A percentile compares a stretch with the other conserved stretches of the same genome.
These are phyloP conservation scores for Onthophagus sagittarius DNA, from an alignment of 2,888 invertebrate genomes.

Conservation along the genomic window DNA sequence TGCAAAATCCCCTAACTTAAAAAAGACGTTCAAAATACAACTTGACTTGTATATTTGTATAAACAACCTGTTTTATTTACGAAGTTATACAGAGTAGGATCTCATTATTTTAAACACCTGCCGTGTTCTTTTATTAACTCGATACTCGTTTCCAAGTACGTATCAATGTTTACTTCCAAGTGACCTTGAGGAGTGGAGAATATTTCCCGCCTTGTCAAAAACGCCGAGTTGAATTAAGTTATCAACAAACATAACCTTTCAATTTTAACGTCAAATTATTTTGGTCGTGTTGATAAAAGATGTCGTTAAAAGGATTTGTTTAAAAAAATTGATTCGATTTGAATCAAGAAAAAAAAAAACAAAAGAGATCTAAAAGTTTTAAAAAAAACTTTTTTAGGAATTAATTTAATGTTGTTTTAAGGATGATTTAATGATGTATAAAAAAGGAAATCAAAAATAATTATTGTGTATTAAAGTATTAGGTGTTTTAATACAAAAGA, in stretches of 20 bases:
- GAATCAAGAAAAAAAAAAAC: background rate
- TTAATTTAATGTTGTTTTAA: background rate
- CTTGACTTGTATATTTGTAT: background rate
- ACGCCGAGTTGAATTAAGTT: background rate
- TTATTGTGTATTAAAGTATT: background rate
- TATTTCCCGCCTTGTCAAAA: constrained; percentile 42
- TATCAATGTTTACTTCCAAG: constrained; percentile 39
- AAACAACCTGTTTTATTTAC: background rate
- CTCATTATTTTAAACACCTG: constrained; percentile 5
- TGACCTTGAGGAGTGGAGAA: constrained; percentile 41
- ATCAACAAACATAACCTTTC: background rate
- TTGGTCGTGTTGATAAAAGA: background rate
- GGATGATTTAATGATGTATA: background rate
- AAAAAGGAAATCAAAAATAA: background rate
- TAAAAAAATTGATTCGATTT: background rate
- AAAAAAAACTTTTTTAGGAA: background rate
- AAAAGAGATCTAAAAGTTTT: background rate
- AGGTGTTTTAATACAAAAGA: constrained; percentile 41
- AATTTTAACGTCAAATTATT: background rate
- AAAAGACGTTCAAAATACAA: background rate
- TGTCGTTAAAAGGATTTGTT: background rate
- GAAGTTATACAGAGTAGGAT: background rate
- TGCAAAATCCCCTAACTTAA: background rate
- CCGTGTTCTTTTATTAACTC: constrained; percentile 7
- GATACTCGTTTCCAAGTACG: constrained; percentile 27